A percentile compares a stretch with the other conserved stretches of the same genome.
These are phyloP conservation scores for Epinotia bilunana DNA, from an alignment of 2,888 invertebrate species.

Conservation along the genomic window DNA sequence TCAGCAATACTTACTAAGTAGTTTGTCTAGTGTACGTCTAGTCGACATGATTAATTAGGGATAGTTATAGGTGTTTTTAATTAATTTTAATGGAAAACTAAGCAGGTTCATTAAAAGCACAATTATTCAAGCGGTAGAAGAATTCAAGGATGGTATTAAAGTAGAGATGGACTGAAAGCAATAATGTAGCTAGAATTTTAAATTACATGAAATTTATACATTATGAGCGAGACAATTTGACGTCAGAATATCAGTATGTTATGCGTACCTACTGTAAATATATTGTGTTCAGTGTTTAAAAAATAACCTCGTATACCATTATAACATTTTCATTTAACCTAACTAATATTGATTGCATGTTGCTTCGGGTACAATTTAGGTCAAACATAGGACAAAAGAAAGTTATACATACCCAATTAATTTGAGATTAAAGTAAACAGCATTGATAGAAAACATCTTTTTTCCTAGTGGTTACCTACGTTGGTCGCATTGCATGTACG, in stretches of 20 bases:
- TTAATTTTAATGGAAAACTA: conserved; percentile 14
- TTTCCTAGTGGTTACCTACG: not conserved
- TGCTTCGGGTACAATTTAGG: conserved; percentile 1
- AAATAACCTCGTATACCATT: conserved; percentile 34
- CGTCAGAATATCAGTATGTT: conserved; percentile 18
- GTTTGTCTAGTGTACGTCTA: conserved; percentile 29
- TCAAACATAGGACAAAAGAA: not conserved
- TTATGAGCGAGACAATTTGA: not conserved
- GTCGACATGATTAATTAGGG: conserved; percentile 22
- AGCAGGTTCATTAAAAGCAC: conserved; percentile 22
- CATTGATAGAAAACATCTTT: not conserved
- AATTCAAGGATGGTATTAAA: not conserved
- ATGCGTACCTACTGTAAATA: conserved; percentile 31
- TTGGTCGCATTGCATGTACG: not conserved
- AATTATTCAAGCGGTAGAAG: conserved; percentile 23
- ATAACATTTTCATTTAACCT: conserved; percentile 34
- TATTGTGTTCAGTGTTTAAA: conserved; percentile 33
- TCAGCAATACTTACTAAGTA: conserved; percentile 40
- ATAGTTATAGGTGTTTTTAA: conserved; percentile 10
- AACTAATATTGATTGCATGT: conserved; percentile 29
- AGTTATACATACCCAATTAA: not conserved
- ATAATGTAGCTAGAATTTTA: conserved; percentile 32
- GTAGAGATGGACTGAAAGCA: conserved; percentile 34
- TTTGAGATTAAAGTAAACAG: not conserved
- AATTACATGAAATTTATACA: not conserved